Percentiles rank a stretch among this genome's conserved stretches.
These are phyloP conservation scores for Dynastes hyllus DNA, from an alignment of 2,888 invertebrate genomes.

Conservation along the genomic window DNA sequence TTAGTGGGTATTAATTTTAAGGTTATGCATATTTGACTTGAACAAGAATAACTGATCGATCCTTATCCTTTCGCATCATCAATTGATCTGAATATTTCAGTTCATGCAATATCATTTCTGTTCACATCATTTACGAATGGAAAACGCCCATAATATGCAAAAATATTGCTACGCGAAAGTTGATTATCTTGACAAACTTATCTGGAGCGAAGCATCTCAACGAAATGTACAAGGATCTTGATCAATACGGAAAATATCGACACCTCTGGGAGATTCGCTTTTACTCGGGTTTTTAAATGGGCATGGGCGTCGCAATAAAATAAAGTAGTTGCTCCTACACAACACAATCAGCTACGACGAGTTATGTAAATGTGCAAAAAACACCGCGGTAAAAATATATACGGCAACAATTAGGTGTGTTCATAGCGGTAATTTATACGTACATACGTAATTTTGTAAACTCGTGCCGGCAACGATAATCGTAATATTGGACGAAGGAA, in stretches of 20 bases:
- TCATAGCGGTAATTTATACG: not conserved
- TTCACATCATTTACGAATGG: no score
- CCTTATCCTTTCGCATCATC: no score
- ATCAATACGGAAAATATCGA: not conserved
- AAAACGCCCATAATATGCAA: not conserved
- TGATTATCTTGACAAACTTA: not conserved
- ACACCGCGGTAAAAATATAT: not conserved
- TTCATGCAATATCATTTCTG: no score
- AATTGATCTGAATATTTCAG: no score
- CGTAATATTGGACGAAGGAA: not conserved
- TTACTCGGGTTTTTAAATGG: not conserved
- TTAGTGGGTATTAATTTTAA: no score
- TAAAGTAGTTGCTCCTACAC: slow-evolving; percentile 7
- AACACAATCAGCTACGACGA: slow-evolving; percentile 4
- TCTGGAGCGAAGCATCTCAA: not conserved
- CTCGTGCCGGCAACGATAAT: not conserved
- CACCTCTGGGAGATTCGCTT: slow-evolving; percentile 5
- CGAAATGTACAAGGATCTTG: not conserved
- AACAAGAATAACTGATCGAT: no score
- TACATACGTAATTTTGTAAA: not conserved
- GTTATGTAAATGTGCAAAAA: slow-evolving; percentile 30
- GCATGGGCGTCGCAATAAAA: not conserved
- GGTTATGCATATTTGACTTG: no score
- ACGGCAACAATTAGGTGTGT: slow-evolving; percentile 4
- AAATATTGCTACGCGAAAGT: not conserved